Base-by-base conservation (phyloP, 1,140 invertebrate genomes). In the Gonioctena quinquepunctata region DNA sequence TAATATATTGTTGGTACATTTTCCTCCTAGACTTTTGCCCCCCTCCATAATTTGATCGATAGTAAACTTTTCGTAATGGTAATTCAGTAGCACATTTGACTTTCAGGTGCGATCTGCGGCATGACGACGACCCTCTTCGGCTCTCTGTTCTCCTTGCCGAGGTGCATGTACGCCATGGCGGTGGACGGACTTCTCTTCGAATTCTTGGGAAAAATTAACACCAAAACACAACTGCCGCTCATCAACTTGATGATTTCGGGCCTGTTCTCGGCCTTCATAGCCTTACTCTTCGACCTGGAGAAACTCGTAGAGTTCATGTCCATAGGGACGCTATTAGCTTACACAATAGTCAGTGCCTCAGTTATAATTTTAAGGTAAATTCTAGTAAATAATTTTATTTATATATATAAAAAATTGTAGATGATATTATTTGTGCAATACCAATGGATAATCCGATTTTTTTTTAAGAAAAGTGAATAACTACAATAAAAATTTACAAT, bases 271-370 rank as follows among this genome's bases (percentile, higher is more conserved):
- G 92, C 92, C 1, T 60, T 94, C 0, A 91, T 97, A 68, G 94
- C 96, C 5, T 80, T 97, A 2, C 80, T 96, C 18, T 94, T 97
- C 78, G 94, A 98, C 82, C 88, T 98, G 68, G 90, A 95, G 76
- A 95, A 95, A 72, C 85, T 97, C 13, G 94, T 97, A 1, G 96
- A 98, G 77, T 96, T 97, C 77, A 95, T 97, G 93, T 96, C 94
- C 0, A 96, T 97, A 74, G 95, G 95, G 0, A 97, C 95, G 0
- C 86, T 97, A 6, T 82, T 96, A 61, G 94, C 95, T 0, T 97
- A 96, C 79, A 96, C 94, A 3, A 94, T 96, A 26, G 95, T 97
- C 1, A 94, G 93, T 66, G 92, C 93, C 11, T 92, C 92, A 66
- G 93, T 97, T 2, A 94, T 97, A 48, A 91, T 97, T 27, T 81